A percentile compares a stretch with the other conserved stretches of the same genome.
These are phyloP conservation scores for Antheraea pernyi DNA, from an alignment of 1,140 invertebrate genomes.

Conservation along the genomic window DNA sequence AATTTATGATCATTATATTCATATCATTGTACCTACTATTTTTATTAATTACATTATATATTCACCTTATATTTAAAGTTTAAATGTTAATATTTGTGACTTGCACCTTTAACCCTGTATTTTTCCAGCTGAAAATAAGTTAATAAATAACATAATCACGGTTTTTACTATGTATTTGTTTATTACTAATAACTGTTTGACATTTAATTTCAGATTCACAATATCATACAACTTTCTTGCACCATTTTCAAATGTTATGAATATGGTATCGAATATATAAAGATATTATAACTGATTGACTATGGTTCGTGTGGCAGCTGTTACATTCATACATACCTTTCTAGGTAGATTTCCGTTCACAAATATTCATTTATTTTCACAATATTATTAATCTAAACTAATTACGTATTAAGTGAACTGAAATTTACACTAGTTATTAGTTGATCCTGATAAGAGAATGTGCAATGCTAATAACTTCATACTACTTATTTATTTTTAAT, in stretches of 20 bases:
- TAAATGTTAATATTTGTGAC: no score
- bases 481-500: slow-evolving; percentile 68
- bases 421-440: slow-evolving; percentile 64
- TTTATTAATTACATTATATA: no score
- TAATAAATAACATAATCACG: background rate
- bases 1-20: no score
- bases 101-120: background rate
- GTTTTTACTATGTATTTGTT: background rate
- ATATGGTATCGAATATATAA: slow-evolving; percentile 34
- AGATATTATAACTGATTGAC: slow-evolving; percentile 37
- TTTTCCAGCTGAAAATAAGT: background rate
- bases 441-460: slow-evolving; percentile 74
- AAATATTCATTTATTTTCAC: background rate
- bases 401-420: slow-evolving; percentile 38
- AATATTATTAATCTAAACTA: slow-evolving; percentile 4
- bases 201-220: slow-evolving; percentile 3
- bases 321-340: slow-evolving; percentile 67
- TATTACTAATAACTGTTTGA: background rate
- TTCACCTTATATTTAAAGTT: no score
- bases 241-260: slow-evolving; percentile 59
- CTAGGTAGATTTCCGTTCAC: slow-evolving; percentile 66
- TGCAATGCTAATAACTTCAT: slow-evolving; percentile 76
- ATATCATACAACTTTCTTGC: slow-evolving; percentile 30
- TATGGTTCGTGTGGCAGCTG: slow-evolving; percentile 71
- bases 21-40: no score